Percentiles rank a stretch among this genome's conserved stretches.
Conservation (phyloP, 2,797 vertebrate species). For the Hoplostethus mediterraneus region DNA sequence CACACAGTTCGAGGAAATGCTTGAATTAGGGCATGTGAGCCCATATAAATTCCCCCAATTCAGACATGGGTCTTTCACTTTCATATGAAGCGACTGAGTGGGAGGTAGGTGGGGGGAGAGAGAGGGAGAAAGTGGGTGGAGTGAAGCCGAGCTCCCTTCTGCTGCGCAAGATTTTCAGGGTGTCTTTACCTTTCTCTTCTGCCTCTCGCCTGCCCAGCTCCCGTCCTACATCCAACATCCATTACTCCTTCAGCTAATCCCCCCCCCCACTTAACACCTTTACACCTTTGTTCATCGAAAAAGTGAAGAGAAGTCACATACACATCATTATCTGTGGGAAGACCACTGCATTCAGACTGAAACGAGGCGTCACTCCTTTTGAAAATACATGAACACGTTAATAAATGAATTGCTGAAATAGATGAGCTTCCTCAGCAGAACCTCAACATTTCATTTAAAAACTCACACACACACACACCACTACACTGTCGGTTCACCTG, state of each 20-base stretch:
- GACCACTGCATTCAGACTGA: conserved; percentile 1
- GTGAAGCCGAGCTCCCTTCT: conserved; percentile 18
- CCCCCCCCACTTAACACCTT: too few relatives aligned
- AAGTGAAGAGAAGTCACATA: background rate
- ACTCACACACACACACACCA: background rate
- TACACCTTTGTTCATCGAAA: background rate
- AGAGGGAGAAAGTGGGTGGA: conserved; percentile 44
- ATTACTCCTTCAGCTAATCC: background rate
- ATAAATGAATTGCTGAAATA: background rate
- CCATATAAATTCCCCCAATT: conserved; percentile 83
- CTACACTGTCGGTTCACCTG: conserved; percentile 2
- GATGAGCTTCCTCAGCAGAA: background rate
- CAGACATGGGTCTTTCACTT: conserved; percentile 80
- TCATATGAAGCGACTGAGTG: conserved; percentile 64
- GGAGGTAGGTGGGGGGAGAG: conserved; percentile 61
- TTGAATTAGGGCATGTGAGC: conserved; percentile 79
- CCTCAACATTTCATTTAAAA: background rate
- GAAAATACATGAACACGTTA: too few relatives aligned
- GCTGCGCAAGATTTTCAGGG: conserved; percentile 43
- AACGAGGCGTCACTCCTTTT: background rate
- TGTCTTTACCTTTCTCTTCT: conserved; percentile 37
- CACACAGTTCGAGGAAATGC: conserved; percentile 76
- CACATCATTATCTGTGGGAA: too few relatives aligned
- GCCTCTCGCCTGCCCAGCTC: background rate
- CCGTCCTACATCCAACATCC: too few relatives aligned